Percentiles rank a stretch among this genome's conserved stretches.
Conservation (phyloP, 2,888 invertebrate genomes). For the Thera obeliscata region DNA sequence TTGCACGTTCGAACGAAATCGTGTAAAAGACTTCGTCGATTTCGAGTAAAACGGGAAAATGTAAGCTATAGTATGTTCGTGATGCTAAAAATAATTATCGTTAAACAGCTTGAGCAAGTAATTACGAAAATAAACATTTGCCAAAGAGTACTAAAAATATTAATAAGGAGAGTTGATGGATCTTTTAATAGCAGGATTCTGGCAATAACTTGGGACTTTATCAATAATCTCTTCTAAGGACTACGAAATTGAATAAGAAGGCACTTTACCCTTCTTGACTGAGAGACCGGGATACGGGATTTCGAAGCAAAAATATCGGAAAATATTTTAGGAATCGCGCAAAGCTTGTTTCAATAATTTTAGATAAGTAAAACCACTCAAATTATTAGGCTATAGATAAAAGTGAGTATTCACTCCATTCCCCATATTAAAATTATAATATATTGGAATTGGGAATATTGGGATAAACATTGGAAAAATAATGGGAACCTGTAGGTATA, state of each 20-base stretch:
- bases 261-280: constrained; percentile 4
- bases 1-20: too few relatives aligned
- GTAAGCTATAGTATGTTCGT: neutral
- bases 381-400: too few relatives aligned
- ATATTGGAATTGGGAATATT: too few relatives aligned
- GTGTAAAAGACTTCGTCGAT: too few relatives aligned
- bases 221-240: constrained; percentile 1
- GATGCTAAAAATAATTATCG: neutral
- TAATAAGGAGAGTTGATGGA: constrained; percentile 2
- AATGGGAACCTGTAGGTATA: too few relatives aligned
- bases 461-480: too few relatives aligned
- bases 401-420: too few relatives aligned
- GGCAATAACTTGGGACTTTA: constrained; percentile 1
- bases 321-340: neutral
- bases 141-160: constrained; percentile 6
- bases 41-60: too few relatives aligned
- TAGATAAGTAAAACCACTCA: neutral
- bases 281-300: neutral
- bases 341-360: too few relatives aligned
- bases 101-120: neutral
- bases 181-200: neutral
- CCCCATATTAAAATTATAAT: too few relatives aligned
- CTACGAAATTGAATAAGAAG: neutral
- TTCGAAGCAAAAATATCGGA: neutral
- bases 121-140: constrained; percentile 3